Percentiles rank a stretch among this genome's conserved stretches.
Conservation (phyloP, 1,140 invertebrate genomes). For the Riptortus pedestris region DNA sequence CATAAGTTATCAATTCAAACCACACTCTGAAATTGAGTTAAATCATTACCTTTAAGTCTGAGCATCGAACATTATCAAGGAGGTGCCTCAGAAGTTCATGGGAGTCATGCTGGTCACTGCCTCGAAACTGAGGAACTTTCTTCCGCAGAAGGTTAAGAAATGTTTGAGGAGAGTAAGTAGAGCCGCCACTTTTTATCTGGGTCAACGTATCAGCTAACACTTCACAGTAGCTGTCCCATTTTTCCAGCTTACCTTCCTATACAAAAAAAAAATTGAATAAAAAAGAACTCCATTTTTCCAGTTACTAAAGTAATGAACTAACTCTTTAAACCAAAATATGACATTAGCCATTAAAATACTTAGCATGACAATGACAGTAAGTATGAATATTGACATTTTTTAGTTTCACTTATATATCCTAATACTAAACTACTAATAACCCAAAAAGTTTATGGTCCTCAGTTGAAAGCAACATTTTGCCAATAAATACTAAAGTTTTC, state of each 20-base stretch:
- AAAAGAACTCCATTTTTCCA: no score
- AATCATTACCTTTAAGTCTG: slow-evolving; percentile 42
- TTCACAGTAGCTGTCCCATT: slow-evolving; percentile 58
- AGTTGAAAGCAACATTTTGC: no score
- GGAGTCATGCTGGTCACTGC: slow-evolving; percentile 92
- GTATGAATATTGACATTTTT: no score
- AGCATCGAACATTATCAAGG: slow-evolving; percentile 65
- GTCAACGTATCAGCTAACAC: slow-evolving; percentile 50
- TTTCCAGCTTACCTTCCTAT: slow-evolving; percentile 50
- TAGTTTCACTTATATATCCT: no score
- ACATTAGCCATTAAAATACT: no score
- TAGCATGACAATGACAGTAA: no score
- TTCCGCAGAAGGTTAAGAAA: slow-evolving; percentile 64
- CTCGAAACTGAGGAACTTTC: slow-evolving; percentile 73
- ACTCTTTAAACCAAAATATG: no score
- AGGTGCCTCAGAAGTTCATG: slow-evolving; percentile 87
- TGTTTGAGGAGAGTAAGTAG: slow-evolving; percentile 56
- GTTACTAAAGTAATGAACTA: no score
- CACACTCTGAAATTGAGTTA: neutral
- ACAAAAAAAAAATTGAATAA: slow-evolving; percentile 2
- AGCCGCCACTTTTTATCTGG: slow-evolving; percentile 35
- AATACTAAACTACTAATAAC: no score
- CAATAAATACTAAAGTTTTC: no score
- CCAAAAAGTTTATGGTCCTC: no score
- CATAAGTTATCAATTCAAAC: neutral